Evolutionary conservation across 2,797 vertebrate species (phyloP).

Genomic region (Balearica regulorum): DNA sequence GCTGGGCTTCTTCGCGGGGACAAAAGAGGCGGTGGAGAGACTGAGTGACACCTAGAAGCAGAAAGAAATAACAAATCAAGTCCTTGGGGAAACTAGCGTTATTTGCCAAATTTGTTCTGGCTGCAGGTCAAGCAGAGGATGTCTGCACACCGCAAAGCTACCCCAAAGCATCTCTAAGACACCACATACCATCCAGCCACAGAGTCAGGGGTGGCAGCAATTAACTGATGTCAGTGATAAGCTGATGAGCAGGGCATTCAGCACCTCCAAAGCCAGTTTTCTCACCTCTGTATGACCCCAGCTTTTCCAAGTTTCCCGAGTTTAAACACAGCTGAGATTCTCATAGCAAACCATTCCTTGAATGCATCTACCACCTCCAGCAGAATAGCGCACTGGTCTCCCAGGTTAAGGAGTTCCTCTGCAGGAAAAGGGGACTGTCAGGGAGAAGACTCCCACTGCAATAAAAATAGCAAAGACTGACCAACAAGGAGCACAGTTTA

Average conservation of each 20-base stretch:
- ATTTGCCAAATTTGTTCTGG: background rate
- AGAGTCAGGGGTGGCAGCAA: background rate
- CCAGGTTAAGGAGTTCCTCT: background rate
- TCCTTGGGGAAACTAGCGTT: background rate
- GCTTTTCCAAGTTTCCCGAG: background rate
- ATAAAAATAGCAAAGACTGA: background rate
- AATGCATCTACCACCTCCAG: background rate
- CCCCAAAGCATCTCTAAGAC: background rate
- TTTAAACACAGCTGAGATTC: background rate
- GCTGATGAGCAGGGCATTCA: background rate
- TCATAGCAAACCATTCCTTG: background rate
- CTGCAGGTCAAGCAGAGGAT: background rate
- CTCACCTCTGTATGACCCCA: background rate
- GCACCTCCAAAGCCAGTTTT: background rate
- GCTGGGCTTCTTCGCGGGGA: constrained; percentile 78
- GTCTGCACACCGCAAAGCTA: background rate
- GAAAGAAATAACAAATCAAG: constrained; percentile 58
- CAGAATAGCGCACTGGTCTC: background rate
- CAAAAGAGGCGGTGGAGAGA: constrained; percentile 84
- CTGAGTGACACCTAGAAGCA: constrained; percentile 87
- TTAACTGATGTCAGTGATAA: background rate
- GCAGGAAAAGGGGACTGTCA: background rate
- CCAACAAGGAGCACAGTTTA: background rate
- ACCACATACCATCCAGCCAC: background rate
- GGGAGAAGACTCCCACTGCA: background rate